These are phyloP conservation scores for Momotus momota DNA, from an alignment of 2,797 vertebrate genomes.

Conservation along the genomic window DNA sequence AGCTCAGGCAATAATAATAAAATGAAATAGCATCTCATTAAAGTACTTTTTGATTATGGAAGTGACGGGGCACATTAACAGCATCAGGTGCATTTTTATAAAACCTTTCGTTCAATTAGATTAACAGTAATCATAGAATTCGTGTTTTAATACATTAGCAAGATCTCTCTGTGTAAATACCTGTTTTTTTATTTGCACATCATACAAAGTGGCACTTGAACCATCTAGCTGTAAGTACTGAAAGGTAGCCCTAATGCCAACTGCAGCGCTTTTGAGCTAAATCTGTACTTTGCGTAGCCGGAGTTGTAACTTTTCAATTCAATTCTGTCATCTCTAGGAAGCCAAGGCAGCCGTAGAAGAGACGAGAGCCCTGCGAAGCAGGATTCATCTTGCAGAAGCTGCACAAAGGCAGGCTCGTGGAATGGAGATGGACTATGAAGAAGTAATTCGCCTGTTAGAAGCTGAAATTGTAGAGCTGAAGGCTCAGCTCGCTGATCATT, in stretches of 20 bases:
- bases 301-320: background rate
- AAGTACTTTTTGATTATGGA: background rate
- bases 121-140: background rate
- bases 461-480: conserved; percentile 92
- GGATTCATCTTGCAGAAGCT: conserved; percentile 88
- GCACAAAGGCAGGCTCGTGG: conserved; percentile 88
- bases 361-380: conserved; percentile 81
- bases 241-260: background rate
- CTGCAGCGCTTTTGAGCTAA: background rate
- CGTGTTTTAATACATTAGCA: background rate
- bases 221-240: background rate
- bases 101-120: background rate
- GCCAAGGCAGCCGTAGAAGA: conserved; percentile 87
- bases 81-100: background rate
- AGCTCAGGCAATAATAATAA: background rate
- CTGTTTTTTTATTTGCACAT: background rate
- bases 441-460: conserved; percentile 92
- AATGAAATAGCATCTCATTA: background rate
- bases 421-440: conserved; percentile 97
- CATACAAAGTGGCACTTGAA: background rate
- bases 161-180: background rate
- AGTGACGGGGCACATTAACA: background rate
- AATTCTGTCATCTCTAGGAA: conserved; percentile 79
- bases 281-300: background rate
- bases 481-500: conserved; percentile 84